Percentiles rank a stretch among this genome's conserved stretches.
Evolutionary conservation across 2,888 invertebrate genomes (phyloP).

Genomic region (Eulithis prunata): DNA sequence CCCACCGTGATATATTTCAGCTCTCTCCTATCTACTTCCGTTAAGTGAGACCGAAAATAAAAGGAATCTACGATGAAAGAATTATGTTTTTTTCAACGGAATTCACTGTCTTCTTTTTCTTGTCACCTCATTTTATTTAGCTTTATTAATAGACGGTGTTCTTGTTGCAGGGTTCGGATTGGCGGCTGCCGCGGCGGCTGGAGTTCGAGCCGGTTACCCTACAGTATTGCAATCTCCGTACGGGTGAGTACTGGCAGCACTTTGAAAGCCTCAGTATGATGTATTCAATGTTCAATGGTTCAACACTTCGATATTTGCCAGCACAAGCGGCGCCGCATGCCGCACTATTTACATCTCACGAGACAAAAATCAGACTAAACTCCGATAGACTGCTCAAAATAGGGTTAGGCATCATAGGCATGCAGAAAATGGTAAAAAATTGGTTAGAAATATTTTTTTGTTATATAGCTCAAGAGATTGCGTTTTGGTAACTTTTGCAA

Average conservation of each 20-base stretch:
- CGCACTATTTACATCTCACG: constrained; percentile 80
- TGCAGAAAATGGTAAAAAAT: constrained; percentile 2
- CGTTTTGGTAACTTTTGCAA: background rate
- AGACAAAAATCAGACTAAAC: constrained; percentile 80
- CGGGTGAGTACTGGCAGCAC: constrained; percentile 87
- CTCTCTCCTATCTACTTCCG: constrained; percentile 74
- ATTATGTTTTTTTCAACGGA: constrained; percentile 57
- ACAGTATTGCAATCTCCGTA: constrained; percentile 91
- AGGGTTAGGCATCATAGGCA: background rate
- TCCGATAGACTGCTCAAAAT: constrained; percentile 10
- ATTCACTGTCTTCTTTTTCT: constrained; percentile 54
- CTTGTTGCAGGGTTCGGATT: constrained; percentile 78
- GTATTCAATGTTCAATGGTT: constrained; percentile 80
- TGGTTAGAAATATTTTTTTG: too few relatives aligned
- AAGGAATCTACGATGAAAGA: constrained; percentile 60
- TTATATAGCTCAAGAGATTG: too few relatives aligned
- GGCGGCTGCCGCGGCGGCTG: constrained; percentile 84
- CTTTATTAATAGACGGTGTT: constrained; percentile 47
- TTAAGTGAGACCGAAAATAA: constrained; percentile 76
- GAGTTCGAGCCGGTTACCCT: constrained; percentile 91
- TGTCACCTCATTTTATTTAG: constrained; percentile 50
- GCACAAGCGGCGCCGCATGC: constrained; percentile 78
- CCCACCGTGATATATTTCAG: constrained; percentile 71
- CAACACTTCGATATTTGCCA: constrained; percentile 82
- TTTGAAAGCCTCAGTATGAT: constrained; percentile 66